Base-by-base conservation (phyloP, 2,113 vertebrate genomes). In the Prunella fulvescens region DNA sequence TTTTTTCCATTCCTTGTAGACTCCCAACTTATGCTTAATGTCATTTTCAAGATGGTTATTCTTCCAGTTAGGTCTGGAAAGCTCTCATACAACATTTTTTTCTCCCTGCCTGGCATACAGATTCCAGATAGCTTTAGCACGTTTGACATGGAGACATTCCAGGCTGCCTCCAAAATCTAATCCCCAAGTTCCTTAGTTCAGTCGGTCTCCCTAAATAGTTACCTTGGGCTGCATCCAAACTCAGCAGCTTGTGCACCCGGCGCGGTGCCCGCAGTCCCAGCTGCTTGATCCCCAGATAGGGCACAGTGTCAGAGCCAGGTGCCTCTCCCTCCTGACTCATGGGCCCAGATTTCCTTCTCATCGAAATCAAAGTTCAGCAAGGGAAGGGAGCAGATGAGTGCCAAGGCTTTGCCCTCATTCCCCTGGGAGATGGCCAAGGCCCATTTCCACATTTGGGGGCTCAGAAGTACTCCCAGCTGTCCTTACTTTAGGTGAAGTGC, bases 41-140 rank as follows among this genome's bases (percentile, higher is more conserved):
- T 93, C 44, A 88, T 88, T 96, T 96, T 91, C 91, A 93, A 95
- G 89, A 74, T 88, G 86, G 79, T 86, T 95, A 62, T 93, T 88
- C 95, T 81, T 95, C 86, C 88, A 86, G 19, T 74, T 86, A 92
- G 47, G 64, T 58, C 76, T 95, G 95, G 94, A 95, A 95, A 95
- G 51, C 83, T 92, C 80, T 88, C 0, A 1, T 92, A 57, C 66
- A 40, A 57, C 33, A 7, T 64, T 77, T 86, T 77, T 93, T 87
- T 45, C 47, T 90, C 62, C 33, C 71, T 92, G 82, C 86, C 88
- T 93, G 72, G 72, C 94, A 94, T 78, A 62, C 16, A 90, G 80
- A 90, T 94, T 93, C 88, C 88, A 96, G 95, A 97, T 94, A 97
- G 72, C 91, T 96, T 97, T 95, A 96, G 84, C 96, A 95, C 60